Conservation (phyloP, 2,888 invertebrate species). For the Drosophila seclusa region DNA sequence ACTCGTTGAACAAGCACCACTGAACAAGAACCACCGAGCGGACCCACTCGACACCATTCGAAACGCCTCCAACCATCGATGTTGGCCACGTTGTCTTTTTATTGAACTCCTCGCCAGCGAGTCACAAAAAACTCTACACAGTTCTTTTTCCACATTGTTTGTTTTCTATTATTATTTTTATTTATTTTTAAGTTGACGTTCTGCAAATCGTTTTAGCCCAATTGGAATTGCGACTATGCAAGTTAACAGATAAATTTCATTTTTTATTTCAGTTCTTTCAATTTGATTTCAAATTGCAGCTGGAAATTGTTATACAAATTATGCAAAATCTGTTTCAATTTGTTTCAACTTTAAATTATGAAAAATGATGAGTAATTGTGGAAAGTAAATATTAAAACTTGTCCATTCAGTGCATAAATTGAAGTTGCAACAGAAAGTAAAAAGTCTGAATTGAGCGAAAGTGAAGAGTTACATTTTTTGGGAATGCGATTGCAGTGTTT, state of each 20-base stretch:
- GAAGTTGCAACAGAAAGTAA: neutral
- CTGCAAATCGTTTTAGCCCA: neutral
- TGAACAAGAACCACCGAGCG: constrained; percentile 12
- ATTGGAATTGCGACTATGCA: neutral
- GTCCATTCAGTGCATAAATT: neutral
- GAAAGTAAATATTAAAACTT: neutral
- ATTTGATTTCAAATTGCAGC: neutral
- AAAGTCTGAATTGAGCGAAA: neutral
- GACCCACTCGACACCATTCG: constrained; percentile 52
- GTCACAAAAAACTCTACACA: constrained; percentile 57
- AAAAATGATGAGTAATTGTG: neutral
- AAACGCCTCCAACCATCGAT: constrained; percentile 17
- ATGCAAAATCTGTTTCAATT: neutral
- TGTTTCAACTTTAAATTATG: neutral
- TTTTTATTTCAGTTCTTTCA: neutral
- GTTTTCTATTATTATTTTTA: neutral
- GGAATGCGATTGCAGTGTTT: constrained; percentile 9
- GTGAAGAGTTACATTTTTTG: neutral
- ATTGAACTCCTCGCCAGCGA: constrained; percentile 58
- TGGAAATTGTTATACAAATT: neutral
- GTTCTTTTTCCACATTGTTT: constrained; percentile 7
- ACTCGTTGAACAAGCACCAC: constrained; percentile 63
- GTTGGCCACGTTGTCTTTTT: constrained; percentile 45
- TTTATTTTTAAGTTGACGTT: neutral
- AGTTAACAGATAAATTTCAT: neutral